Evolutionary conservation across 2,797 vertebrate genomes (phyloP), one percentile per base, ranked within the genome.

Genomic region (Poeciliopsis gracilis): DNA sequence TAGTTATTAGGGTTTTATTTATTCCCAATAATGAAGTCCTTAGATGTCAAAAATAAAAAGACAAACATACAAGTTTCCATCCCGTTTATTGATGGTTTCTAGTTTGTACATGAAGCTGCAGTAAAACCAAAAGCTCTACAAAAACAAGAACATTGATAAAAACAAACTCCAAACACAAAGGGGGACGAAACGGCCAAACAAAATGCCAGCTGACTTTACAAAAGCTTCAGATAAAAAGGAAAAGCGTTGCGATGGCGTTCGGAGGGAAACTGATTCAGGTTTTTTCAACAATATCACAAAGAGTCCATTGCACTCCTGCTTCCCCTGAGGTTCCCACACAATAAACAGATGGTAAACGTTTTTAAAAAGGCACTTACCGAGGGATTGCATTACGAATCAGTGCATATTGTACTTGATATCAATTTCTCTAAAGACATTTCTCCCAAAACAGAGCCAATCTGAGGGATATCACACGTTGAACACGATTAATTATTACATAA

Each of bases 321-420:
- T 89, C 86, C 88, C 90, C 92, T 93, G 91, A 93, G 91, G 87
- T 89, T 88, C 82, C 78, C 88, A 75, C 77, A 92, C 89, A 84
- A 84, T 80, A 84, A 69, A 85, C 85, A 86, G 82, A 91, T 84
- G 83, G 83, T 89, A 84, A 86, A 93, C 89, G 87, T 86, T 89
- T 90, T 72, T 2, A 77, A 87, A 90, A 93, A 94, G 94, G 93
- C 94, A 95, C 94, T 95, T 94, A 86, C 86, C 83, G 84, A 88
- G 88, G 85, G 90, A 88, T 91, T 92, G 91, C 90, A 91, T 91
- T 76, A 91, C 57, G 53, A 82, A 85, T 92, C 92, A 91, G 90
- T 90, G 91, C 90, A 91, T 91, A 86, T 86, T 85, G 55, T 88
- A 90, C 82, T 81, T 8, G 77, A 86, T 55, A 83, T 77, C 77